phyloP scores from a whole-genome alignment of 2,888 invertebrate species.

The Plagiodera versicolora region DNA sequence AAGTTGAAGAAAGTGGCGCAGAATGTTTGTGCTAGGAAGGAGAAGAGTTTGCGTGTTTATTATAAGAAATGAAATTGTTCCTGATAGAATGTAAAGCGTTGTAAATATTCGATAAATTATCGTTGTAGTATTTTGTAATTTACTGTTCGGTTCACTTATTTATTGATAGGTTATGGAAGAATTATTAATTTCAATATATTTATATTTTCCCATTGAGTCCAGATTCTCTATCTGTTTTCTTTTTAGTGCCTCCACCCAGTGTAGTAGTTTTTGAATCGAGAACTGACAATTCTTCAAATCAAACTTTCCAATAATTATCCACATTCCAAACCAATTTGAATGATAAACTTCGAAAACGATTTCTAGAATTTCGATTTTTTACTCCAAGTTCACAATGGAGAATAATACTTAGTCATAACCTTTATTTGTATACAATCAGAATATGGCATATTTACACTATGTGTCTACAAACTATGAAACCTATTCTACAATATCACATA shows the following conservation, averaged over 20 bases:
- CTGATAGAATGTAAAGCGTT: neutral
- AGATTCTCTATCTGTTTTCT: too few relatives aligned
- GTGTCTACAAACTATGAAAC: conserved; percentile 31
- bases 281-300: too few relatives aligned
- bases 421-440: conserved; percentile 35
- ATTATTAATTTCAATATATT: conserved; percentile 7
- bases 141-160: conserved; percentile 1
- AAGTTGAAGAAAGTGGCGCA: conserved; percentile 18
- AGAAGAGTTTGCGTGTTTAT: conserved; percentile 11
- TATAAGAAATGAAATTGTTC: conserved; percentile 5
- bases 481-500: conserved; percentile 51
- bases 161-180: conserved; percentile 6
- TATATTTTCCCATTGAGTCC: neutral
- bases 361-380: too few relatives aligned
- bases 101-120: conserved; percentile 7
- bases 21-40: conserved; percentile 7
- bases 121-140: conserved; percentile 1
- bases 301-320: too few relatives aligned
- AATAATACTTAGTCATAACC: conserved; percentile 6
- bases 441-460: conserved; percentile 46
- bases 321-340: too few relatives aligned
- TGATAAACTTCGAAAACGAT: too few relatives aligned
- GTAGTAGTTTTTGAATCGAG: too few relatives aligned
- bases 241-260: too few relatives aligned
- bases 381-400: neutral